phyloP scores from a whole-genome alignment of 1,140 invertebrate genomes.

The Musca domestica region DNA sequence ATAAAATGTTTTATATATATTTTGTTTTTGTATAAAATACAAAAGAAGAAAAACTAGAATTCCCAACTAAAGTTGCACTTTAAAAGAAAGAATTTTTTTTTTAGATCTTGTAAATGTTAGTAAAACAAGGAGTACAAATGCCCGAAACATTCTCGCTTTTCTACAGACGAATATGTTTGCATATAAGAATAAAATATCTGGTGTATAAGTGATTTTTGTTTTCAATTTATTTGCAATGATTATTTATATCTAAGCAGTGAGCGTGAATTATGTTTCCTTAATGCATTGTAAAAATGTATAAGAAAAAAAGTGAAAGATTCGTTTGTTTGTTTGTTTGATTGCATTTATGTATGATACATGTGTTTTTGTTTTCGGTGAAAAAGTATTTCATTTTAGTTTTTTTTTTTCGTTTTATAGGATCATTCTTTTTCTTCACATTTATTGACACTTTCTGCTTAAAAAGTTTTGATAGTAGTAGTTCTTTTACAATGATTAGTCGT shows the following conservation, averaged over 20 bases:
- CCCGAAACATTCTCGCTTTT: too few species aligned
- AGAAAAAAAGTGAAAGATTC: constrained; percentile 6
- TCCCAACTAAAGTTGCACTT: constrained; percentile 13
- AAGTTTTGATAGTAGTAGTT: not conserved
- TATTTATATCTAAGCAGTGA: constrained; percentile 16
- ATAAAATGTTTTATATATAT: not conserved
- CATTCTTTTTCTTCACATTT: not conserved
- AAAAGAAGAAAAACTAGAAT: not conserved
- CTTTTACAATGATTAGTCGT: too few species aligned
- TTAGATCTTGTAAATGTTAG: not conserved
- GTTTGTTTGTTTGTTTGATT: not conserved
- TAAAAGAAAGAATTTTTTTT: not conserved
- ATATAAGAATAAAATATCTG: not conserved
- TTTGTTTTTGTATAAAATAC: constrained; percentile 10
- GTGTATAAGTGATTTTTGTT: not conserved
- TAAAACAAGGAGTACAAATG: too few species aligned
- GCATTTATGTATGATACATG: constrained; percentile 1
- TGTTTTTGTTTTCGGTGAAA: not conserved
- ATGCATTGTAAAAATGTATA: constrained; percentile 3
- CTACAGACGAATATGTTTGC: not conserved
- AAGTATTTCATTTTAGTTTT: not conserved
- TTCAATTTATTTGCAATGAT: not conserved
- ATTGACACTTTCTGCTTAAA: not conserved
- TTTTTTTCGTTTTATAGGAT: not conserved
- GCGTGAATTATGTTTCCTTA: not conserved